Conservation (phyloP, 2,888 invertebrate species). For the Emmelina monodactyla region DNA sequence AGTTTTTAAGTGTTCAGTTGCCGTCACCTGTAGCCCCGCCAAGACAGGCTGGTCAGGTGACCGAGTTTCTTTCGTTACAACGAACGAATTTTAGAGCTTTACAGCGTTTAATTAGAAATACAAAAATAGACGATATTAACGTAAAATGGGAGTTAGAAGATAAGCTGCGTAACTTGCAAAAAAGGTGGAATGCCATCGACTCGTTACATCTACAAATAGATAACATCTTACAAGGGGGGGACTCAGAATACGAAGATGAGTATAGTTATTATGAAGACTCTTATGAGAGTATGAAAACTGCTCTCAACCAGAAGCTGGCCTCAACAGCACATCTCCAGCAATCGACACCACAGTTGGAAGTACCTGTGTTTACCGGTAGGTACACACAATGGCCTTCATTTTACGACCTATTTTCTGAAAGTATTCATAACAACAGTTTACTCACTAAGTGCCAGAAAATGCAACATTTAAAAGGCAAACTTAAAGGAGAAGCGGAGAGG, state of each 20-base stretch:
- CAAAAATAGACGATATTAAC: slow-evolving; percentile 4
- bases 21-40: no score
- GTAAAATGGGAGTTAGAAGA: slow-evolving; percentile 14
- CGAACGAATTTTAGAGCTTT: slow-evolving; percentile 10
- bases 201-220: slow-evolving; percentile 5
- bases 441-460: slow-evolving; percentile 13
- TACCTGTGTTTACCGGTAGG: slow-evolving; percentile 7
- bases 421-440: slow-evolving; percentile 8
- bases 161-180: slow-evolving; percentile 5
- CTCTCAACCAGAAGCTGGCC: slow-evolving; percentile 2
- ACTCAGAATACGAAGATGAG: slow-evolving; percentile 1
- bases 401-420: slow-evolving; percentile 5
- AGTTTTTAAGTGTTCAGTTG: no score
- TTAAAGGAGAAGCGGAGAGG: slow-evolving; percentile 12
- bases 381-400: slow-evolving; percentile 11
- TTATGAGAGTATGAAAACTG: slow-evolving; percentile 3
- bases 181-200: slow-evolving; percentile 5
- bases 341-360: not conserved
- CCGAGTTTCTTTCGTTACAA: slow-evolving; percentile 3
- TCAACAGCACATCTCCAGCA: not conserved
- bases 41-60: no score
- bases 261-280: not conserved
- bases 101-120: slow-evolving; percentile 3
- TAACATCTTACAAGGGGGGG: not conserved
- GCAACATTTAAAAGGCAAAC: slow-evolving; percentile 14